Evolutionary conservation across 2,888 invertebrate genomes (phyloP).

Genomic region (Hypomecis atomaria): DNA sequence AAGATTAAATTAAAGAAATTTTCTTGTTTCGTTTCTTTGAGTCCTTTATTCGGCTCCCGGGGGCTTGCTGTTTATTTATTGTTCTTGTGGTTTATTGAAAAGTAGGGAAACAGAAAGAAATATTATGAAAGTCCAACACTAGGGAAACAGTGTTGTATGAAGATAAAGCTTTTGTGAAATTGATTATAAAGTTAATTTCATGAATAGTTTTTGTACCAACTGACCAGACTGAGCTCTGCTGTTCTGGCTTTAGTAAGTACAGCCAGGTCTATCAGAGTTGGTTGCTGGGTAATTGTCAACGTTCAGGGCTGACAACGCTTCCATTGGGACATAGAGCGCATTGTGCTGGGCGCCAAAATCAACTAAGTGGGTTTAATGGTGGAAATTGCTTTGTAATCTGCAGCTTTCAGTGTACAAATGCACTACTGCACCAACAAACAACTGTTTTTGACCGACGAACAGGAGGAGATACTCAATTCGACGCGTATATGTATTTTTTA

Average conservation of each 20-base stretch:
- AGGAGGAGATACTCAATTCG: no score
- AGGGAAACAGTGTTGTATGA: neutral
- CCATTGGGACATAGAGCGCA: slow-evolving; percentile 53
- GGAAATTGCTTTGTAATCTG: slow-evolving; percentile 21
- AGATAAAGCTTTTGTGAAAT: no score
- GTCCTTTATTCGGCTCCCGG: slow-evolving; percentile 10
- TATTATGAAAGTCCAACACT: slow-evolving; percentile 3
- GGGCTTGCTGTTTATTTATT: slow-evolving; percentile 12
- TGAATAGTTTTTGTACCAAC: neutral
- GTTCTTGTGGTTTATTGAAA: slow-evolving; percentile 20
- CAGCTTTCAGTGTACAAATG: neutral
- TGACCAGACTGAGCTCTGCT: slow-evolving; percentile 38
- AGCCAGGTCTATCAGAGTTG: slow-evolving; percentile 41
- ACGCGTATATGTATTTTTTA: no score
- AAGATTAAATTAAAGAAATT: slow-evolving; percentile 41
- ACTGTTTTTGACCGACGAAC: no score
- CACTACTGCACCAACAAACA: no score
- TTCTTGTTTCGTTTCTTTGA: slow-evolving; percentile 21
- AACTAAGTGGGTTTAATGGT: slow-evolving; percentile 49
- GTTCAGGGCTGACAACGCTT: slow-evolving; percentile 56
- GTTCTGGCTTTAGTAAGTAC: slow-evolving; percentile 16
- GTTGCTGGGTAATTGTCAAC: slow-evolving; percentile 51
- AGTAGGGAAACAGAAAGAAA: neutral
- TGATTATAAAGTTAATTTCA: no score
- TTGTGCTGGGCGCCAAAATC: slow-evolving; percentile 48